Base-by-base conservation (phyloP, 2,797 vertebrate species). In the Chelonia mydas region DNA sequence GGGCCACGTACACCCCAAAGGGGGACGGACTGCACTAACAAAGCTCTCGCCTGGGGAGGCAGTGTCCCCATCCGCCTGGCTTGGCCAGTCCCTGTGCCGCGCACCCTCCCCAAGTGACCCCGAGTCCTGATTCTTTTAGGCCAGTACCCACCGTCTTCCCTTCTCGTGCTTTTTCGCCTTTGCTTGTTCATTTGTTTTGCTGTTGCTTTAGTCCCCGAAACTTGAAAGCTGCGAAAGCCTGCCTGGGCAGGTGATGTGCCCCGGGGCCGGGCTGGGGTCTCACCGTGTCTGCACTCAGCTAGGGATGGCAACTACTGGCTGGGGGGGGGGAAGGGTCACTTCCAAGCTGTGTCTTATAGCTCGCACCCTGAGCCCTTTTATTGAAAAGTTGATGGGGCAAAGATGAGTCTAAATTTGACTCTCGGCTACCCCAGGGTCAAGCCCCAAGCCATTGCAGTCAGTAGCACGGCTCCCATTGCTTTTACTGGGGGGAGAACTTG, bases 191-290 rank as follows among this genome's bases (percentile, higher is more conserved):
- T 81, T 65, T 81, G 89, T 93, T 65, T 93, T 90, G 91, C 47
- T 87, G 45, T 94, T 91, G 90, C 90, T 91, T 93, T 91, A 92
- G 91, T 97, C 96, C 93, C 92, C 96, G 84, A 97, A 96, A 97
- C 96, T 97, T 98, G 97, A 98, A 97, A 97, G 95, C 96, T 97
- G 92, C 95, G 25, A 74, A 86, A 11, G 50, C 33, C 53, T 13
- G 37, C 74, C 51, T 19, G 6, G 55, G 28, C 13, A 3, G 83
- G 85, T 93, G 83, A 90, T 0, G 0, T 87, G 57, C 81, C 2
- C 2, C 3, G 1, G 0, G 68, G 83, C 53, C 1, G 1, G 54
- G 83, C 81, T 77, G 88, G 72, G 81, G 89, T 72, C 1, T 65
- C 0, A 59, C 28, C 79, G 77, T 79, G 83, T 28, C 55, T 57